Evolutionary conservation across 2,888 invertebrate species (phyloP), one percentile per base, ranked within the genome.

Genomic region (Nasonia oneida): DNA sequence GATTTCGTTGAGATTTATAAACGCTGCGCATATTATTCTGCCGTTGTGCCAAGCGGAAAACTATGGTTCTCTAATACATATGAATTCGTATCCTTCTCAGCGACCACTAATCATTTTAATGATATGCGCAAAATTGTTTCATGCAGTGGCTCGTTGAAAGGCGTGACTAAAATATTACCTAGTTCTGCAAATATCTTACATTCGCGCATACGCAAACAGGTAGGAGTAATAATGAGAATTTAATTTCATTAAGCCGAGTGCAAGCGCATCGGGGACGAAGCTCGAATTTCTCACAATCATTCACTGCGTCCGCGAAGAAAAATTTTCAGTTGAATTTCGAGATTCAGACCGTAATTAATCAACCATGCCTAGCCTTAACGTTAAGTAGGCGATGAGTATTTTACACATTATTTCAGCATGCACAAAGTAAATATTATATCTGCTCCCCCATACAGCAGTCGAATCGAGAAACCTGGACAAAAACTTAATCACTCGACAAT

Each of bases 181-280:
- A 50, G 37, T 57, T 37, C 12, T 18, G 33, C n/a, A 50, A 76
- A 76, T 57, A 57, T 57, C 57, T 37, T 76, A 57, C 14, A n/a
- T 57, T 57, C 37, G 8, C 29, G 12, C 18, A 23, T n/a, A 37
- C 37, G 37, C 37, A 18, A 37, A 37, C 50, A 18, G 15, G 14
- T n/a, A 57, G 18, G 18, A 50, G n/a, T 37, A 37, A 42, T 53
- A 23, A 39, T 53, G 50, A 0, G 39, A 23, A 47, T 67, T 67
- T 67, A 42, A 67, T 67, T 78, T 42, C 64, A 67, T 67, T 33
- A 47, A 77, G 61, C 61, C 23, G 39, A 73, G n/a, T 73, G 12
- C n/a, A 73, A 47, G 37, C 53, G 53, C 53, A 53, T 53, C 53
- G 53, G 53, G 18, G 18, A 53, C 53, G 18, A 53, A 53, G 53